Percentiles rank a stretch among this genome's conserved stretches.
phyloP scores from a whole-genome alignment of 2,797 vertebrate species.

The Thunnus albacares region DNA sequence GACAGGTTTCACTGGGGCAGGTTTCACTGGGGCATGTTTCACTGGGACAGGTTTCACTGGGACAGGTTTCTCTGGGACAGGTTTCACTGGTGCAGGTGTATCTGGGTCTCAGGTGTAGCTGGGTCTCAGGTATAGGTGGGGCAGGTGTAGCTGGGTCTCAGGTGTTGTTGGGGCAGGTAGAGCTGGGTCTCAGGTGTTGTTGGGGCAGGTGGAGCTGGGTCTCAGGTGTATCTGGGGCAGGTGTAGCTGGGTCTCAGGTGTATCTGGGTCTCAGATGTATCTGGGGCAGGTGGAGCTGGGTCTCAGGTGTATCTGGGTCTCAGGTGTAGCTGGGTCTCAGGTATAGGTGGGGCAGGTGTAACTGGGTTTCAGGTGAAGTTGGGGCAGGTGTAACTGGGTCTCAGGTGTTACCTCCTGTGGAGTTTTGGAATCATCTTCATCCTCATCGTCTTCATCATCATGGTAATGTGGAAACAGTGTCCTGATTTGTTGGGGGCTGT shows the following conservation, averaged over 20 bases:
- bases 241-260: too few relatives aligned
- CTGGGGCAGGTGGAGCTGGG: background rate
- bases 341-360: background rate
- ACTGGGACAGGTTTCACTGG: too few relatives aligned
- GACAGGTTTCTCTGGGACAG: too few relatives aligned
- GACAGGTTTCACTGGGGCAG: too few relatives aligned
- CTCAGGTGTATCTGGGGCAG: too few relatives aligned
- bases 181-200: too few relatives aligned
- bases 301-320: too few relatives aligned
- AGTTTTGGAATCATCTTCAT: conserved; percentile 80
- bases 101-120: background rate
- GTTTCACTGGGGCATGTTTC: too few relatives aligned
- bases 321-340: background rate
- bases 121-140: background rate
- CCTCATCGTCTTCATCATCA: conserved; percentile 63
- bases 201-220: too few relatives aligned
- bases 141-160: background rate
- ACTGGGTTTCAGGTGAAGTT: too few relatives aligned
- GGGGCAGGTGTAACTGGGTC: background rate
- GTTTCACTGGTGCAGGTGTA: too few relatives aligned
- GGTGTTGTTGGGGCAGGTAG: too few relatives aligned
- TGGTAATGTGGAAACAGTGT: conserved; percentile 20
- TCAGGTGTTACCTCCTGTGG: conserved; percentile 88
- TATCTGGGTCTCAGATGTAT: background rate
- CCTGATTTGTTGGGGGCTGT: background rate